Evolutionary conservation across 2,113 vertebrate species (phyloP).

Genomic region (Channa argus): DNA sequence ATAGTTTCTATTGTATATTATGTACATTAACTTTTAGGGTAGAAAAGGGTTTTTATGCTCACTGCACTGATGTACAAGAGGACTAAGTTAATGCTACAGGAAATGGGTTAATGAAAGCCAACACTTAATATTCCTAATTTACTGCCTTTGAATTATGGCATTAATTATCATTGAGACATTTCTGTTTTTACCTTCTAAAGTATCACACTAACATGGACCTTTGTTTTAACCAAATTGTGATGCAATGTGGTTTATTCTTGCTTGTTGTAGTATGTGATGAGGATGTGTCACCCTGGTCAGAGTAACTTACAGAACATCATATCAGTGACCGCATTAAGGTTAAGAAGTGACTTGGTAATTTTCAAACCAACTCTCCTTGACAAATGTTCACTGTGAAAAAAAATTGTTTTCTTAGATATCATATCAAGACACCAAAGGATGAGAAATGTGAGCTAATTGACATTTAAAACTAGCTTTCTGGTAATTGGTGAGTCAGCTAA

Average conservation of each 20-base stretch:
- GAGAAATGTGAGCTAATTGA: slow-evolving; percentile 49
- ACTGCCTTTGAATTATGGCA: no score
- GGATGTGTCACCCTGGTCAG: slow-evolving; percentile 18
- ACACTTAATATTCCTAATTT: no score
- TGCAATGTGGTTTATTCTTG: neutral
- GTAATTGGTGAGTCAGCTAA: slow-evolving; percentile 55
- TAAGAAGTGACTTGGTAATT: slow-evolving; percentile 27
- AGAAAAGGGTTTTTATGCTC: neutral
- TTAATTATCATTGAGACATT: no score
- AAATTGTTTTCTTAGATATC: neutral
- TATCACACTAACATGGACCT: neutral
- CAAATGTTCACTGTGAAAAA: neutral
- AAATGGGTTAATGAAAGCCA: no score
- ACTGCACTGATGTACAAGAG: neutral
- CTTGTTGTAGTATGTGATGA: slow-evolving; percentile 5
- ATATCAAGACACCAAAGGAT: neutral
- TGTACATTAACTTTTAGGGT: no score
- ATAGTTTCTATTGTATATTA: neutral
- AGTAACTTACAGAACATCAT: slow-evolving; percentile 16
- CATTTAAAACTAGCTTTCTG: slow-evolving; percentile 52
- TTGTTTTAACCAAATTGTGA: neutral
- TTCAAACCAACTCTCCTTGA: neutral
- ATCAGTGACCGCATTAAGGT: slow-evolving; percentile 25
- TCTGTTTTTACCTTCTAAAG: neutral
- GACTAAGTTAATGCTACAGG: no score